phyloP scores from a whole-genome alignment of 2,888 invertebrate species.

The Proisotoma minuta region DNA sequence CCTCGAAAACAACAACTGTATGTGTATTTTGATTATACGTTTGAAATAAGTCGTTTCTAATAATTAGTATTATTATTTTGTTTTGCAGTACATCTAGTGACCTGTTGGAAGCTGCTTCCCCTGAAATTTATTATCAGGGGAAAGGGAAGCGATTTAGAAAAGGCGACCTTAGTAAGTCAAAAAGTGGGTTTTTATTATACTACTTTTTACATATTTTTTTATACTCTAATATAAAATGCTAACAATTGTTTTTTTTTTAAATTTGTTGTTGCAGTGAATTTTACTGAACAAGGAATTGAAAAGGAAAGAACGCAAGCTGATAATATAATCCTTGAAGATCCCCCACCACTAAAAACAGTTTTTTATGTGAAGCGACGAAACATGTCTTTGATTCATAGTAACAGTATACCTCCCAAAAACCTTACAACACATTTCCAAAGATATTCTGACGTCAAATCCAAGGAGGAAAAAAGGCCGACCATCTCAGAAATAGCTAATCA shows the following conservation, averaged over 20 bases:
- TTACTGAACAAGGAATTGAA: background rate
- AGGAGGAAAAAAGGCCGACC: slow-evolving; percentile 77
- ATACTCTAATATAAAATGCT: too few species aligned
- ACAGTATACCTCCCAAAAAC: slow-evolving; percentile 66
- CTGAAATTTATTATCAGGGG: slow-evolving; percentile 47
- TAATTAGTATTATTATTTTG: slow-evolving; percentile 6
- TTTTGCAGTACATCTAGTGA: slow-evolving; percentile 42
- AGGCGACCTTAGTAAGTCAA: slow-evolving; percentile 32
- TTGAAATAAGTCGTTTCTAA: slow-evolving; percentile 1
- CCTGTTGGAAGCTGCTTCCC: slow-evolving; percentile 44
- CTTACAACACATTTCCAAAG: slow-evolving; percentile 69
- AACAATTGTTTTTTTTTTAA: too few species aligned
- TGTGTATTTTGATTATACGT: slow-evolving; percentile 50
- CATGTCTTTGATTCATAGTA: slow-evolving; percentile 60
- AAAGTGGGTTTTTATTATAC: too few species aligned
- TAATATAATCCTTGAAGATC: slow-evolving; percentile 22
- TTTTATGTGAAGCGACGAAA: slow-evolving; percentile 51
- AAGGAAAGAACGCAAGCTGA: slow-evolving; percentile 21
- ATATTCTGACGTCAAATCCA: slow-evolving; percentile 77
- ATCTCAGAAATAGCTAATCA: slow-evolving; percentile 87
- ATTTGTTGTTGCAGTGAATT: too few species aligned
- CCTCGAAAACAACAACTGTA: slow-evolving; percentile 84
- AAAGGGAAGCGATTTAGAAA: slow-evolving; percentile 44
- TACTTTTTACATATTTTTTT: too few species aligned
- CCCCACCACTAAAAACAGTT: slow-evolving; percentile 29